A percentile compares a stretch with the other conserved stretches of the same genome.
phyloP scores from a whole-genome alignment of 2,113 vertebrate genomes.

The Cervus canadensis region DNA sequence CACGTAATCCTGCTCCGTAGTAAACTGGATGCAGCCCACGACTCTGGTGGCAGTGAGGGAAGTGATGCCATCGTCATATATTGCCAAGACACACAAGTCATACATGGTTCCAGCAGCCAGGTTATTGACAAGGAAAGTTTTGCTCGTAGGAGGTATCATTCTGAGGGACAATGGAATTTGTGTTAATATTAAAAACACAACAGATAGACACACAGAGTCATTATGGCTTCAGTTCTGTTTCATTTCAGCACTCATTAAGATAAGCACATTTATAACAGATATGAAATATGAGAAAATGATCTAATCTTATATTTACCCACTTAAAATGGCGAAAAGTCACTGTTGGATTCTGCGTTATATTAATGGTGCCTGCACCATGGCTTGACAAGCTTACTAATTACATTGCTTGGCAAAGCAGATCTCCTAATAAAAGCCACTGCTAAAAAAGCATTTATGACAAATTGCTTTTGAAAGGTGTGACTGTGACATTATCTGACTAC shows the following conservation, averaged over 20 bases:
- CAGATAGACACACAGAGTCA: neutral
- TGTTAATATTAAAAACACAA: constrained; percentile 49
- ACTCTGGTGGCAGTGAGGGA: constrained; percentile 96
- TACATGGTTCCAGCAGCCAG: constrained; percentile 94
- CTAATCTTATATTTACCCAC: neutral
- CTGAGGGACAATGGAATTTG: constrained; percentile 79
- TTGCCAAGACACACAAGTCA: constrained; percentile 97
- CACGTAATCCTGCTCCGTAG: constrained; percentile 96
- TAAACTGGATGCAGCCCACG: constrained; percentile 97
- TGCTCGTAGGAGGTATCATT: constrained; percentile 99
- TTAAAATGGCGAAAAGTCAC: constrained; percentile 21
- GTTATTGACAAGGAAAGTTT: constrained; percentile 98
- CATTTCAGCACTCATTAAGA: constrained; percentile 22
- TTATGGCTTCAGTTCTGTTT: neutral
- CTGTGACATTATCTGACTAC: constrained; percentile 45
- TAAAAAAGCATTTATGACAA: constrained; percentile 59
- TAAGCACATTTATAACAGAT: constrained; percentile 30
- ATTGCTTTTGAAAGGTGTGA: constrained; percentile 58
- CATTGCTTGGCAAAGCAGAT: neutral
- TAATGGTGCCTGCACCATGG: neutral
- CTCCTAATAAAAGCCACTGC: constrained; percentile 8
- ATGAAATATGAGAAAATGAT: constrained; percentile 21
- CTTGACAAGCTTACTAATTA: constrained; percentile 35
- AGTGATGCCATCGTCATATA: constrained; percentile 97
- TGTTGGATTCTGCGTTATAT: neutral